Conservation (phyloP, 2,797 vertebrate genomes). For the Myioborus melanocephalus region DNA sequence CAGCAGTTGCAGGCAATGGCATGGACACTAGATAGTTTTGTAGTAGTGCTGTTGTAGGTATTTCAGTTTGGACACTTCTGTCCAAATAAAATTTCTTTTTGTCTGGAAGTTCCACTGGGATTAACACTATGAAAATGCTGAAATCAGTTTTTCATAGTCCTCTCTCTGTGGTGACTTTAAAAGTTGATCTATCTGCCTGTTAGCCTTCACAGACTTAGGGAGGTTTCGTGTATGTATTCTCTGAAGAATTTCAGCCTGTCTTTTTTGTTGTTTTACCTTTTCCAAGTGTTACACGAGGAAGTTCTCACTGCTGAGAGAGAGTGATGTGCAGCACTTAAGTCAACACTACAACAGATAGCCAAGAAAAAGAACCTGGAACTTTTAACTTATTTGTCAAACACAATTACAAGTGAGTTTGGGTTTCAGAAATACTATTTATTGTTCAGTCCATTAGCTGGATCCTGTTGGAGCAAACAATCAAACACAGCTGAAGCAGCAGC, state of each 20-base stretch:
- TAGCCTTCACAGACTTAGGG: background rate
- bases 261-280: background rate
- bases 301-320: background rate
- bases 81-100: background rate
- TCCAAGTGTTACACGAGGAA: background rate
- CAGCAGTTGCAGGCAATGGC: background rate
- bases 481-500: background rate
- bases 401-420: background rate
- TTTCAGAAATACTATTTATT: constrained; percentile 1
- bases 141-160: background rate
- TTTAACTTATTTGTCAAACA: constrained; percentile 1
- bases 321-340: background rate
- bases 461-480: constrained; percentile 1
- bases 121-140: background rate
- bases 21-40: background rate
- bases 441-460: constrained; percentile 6
- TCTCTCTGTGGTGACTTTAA: background rate
- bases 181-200: background rate
- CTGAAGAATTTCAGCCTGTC: background rate
- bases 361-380: constrained; percentile 1
- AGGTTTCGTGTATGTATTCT: background rate
- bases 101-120: background rate
- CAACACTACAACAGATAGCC: background rate
- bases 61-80: background rate
- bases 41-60: background rate